Percentiles rank a stretch among this genome's conserved stretches.
phyloP scores from a whole-genome alignment of 2,797 vertebrate genomes.

The Pitangus sulphuratus region DNA sequence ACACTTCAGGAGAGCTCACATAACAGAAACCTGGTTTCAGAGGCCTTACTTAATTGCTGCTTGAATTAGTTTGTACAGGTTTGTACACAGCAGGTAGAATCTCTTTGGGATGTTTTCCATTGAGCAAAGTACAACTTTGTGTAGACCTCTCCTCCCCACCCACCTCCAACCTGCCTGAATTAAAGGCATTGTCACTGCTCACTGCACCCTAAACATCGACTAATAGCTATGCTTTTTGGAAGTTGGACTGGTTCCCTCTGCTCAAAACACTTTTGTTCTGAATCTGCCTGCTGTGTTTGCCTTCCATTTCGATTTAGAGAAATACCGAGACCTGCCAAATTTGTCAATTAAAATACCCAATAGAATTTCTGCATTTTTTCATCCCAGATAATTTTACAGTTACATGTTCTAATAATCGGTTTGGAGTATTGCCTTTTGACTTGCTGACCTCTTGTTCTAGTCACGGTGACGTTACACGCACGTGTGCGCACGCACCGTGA shows the following conservation, averaged over 20 bases:
- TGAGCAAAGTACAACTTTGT: slow-evolving; percentile 9
- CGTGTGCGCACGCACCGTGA: fast-evolving
- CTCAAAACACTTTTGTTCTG: slow-evolving; percentile 44
- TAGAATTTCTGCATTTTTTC: neutral
- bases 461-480: neutral
- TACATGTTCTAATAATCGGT: slow-evolving; percentile 16
- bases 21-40: slow-evolving; percentile 72
- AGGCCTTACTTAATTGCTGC: slow-evolving; percentile 50
- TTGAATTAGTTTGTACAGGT: slow-evolving; percentile 45
- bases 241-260: slow-evolving; percentile 50
- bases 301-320: neutral
- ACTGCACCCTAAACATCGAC: slow-evolving; percentile 28
- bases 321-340: neutral
- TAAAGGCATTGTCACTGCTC: neutral
- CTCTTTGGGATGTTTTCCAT: neutral
- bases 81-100: slow-evolving; percentile 38
- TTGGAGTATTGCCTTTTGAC: neutral
- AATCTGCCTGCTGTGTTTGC: slow-evolving; percentile 28
- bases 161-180: slow-evolving; percentile 18
- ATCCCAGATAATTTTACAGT: neutral
- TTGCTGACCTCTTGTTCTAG: neutral
- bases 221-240: slow-evolving; percentile 36
- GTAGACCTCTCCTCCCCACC: neutral
- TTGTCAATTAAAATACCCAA: neutral
- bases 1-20: slow-evolving; percentile 79